phyloP scores from a whole-genome alignment of 2,888 invertebrate species.

The Seira musarum region DNA sequence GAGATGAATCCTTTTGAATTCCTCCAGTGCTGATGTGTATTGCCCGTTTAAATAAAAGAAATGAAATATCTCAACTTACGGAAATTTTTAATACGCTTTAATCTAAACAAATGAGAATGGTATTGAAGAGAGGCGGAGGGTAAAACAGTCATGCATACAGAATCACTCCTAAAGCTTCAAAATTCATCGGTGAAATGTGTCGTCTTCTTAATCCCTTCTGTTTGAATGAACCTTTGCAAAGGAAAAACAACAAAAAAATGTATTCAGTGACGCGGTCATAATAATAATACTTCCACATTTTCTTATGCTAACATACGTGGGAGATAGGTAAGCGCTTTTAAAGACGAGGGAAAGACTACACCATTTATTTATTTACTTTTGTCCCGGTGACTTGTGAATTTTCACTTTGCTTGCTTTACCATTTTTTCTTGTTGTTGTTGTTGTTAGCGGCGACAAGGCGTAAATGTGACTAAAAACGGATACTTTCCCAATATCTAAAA shows the following conservation, averaged over 20 bases:
- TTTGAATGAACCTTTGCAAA: neutral
- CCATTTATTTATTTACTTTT: slow-evolving; percentile 16
- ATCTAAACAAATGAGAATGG: too few species aligned
- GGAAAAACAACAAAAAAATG: neutral
- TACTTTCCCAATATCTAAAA: neutral
- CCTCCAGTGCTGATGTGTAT: too few species aligned
- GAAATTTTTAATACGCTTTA: too few species aligned
- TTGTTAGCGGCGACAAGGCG: neutral
- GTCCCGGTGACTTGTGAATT: slow-evolving; percentile 9
- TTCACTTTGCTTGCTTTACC: neutral
- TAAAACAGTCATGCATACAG: neutral
- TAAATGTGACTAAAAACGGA: neutral
- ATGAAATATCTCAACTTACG: too few species aligned
- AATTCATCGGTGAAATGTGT: neutral
- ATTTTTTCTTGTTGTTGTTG: neutral
- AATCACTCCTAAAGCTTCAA: neutral
- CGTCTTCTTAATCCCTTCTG: neutral
- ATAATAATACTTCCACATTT: neutral
- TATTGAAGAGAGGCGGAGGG: too few species aligned
- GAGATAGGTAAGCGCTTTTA: neutral
- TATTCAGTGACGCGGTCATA: slow-evolving; percentile 5
- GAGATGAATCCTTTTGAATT: too few species aligned
- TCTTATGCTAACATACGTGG: neutral
- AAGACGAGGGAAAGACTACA: neutral
- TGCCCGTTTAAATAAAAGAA: too few species aligned